A percentile compares a stretch with the other conserved stretches of the same genome.
These are phyloP conservation scores for Globodera rostochiensis DNA, from an alignment of 1,140 invertebrate genomes.

Conservation along the genomic window DNA sequence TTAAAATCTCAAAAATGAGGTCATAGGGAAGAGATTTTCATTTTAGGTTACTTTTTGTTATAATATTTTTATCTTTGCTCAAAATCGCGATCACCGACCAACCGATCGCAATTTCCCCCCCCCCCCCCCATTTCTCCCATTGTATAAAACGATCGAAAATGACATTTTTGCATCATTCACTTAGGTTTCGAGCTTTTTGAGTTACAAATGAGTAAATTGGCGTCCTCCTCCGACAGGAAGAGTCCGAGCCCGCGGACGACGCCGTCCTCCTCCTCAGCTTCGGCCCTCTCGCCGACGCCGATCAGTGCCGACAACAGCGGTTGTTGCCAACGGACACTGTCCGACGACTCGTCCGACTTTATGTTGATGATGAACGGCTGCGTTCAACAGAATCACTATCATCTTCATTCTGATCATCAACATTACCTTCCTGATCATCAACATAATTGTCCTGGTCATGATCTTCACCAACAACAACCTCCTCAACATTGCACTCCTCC, in stretches of 20 bases:
- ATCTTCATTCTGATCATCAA: no score
- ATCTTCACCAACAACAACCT: no score
- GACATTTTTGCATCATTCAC: background rate
- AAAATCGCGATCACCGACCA: background rate
- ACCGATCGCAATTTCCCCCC: background rate
- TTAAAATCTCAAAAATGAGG: background rate
- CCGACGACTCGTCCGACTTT: background rate
- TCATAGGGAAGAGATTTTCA: background rate
- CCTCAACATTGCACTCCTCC: no score
- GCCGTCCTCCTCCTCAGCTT: background rate
- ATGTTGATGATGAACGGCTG: background rate
- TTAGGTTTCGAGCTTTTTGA: background rate
- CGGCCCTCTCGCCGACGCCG: constrained; percentile 9
- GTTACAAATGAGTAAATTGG: background rate
- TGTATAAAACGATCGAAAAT: background rate
- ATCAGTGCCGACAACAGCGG: background rate
- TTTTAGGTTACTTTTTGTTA: no score
- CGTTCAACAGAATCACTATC: no score
- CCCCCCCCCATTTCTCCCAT: background rate
- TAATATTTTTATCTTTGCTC: background rate
- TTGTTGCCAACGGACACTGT: background rate
- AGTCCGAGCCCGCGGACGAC: background rate
- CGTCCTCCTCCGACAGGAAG: background rate
- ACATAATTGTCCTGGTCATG: no score
- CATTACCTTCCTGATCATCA: no score